These are phyloP conservation scores for Platichthys flesus DNA, from an alignment of 2,113 vertebrate genomes.

Conservation along the genomic window DNA sequence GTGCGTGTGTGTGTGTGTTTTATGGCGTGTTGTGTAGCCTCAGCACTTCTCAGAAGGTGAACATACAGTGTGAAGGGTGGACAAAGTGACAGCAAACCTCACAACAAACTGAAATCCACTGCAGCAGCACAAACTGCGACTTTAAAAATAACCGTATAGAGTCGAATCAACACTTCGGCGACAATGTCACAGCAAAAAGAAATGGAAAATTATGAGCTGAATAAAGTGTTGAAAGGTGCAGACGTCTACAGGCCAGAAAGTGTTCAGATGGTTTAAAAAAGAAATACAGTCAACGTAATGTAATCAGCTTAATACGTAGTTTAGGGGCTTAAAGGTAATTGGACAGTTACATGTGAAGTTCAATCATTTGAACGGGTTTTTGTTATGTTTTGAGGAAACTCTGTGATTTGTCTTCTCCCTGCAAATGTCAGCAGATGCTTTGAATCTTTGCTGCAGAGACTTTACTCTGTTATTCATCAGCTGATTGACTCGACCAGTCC, in stretches of 20 bases:
- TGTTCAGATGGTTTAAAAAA: not conserved
- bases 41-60: conserved; percentile 18
- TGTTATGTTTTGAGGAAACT: no score
- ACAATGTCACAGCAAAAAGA: not conserved
- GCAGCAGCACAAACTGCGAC: not conserved
- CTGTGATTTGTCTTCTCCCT: no score
- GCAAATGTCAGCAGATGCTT: no score
- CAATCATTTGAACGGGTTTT: no score
- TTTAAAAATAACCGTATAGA: not conserved
- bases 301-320: no score
- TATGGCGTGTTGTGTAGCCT: not conserved
- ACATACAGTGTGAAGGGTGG: conserved; percentile 19
- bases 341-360: no score
- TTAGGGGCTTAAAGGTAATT: no score
- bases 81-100: conserved; percentile 28
- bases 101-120: not conserved
- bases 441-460: no score
- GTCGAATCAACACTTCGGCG: not conserved
- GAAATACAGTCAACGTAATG: no score
- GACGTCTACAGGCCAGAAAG: not conserved
- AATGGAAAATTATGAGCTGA: not conserved
- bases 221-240: not conserved
- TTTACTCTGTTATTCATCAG: no score
- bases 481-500: no score
- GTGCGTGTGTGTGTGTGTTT: conserved; percentile 2